Percentiles rank a stretch among this genome's conserved stretches.
These are phyloP conservation scores for Anguilla obscura DNA, from an alignment of 2,797 vertebrate species.

Conservation along the genomic window DNA sequence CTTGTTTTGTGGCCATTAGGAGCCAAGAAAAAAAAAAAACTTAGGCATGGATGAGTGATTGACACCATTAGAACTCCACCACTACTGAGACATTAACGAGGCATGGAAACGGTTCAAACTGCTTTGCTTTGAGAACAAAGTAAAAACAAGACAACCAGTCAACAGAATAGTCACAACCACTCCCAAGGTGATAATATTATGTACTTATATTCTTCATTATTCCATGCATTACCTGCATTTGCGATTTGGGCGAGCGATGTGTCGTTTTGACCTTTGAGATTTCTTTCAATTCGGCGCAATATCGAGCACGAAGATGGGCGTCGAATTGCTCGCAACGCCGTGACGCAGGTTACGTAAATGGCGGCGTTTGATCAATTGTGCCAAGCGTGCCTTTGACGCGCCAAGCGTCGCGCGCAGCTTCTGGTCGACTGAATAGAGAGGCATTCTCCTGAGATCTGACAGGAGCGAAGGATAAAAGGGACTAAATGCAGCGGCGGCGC, in stretches of 20 bases:
- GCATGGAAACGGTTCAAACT: neutral
- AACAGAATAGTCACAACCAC: neutral
- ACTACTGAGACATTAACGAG: neutral
- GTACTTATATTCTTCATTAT: neutral
- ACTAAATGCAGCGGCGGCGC: neutral
- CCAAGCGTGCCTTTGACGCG: neutral
- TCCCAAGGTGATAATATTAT: neutral
- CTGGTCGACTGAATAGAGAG: neutral
- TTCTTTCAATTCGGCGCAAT: neutral
- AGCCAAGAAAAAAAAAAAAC: neutral
- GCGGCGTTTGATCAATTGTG: neutral
- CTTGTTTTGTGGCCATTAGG: slow-evolving; percentile 1
- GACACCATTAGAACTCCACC: neutral
- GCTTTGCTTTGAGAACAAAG: neutral
- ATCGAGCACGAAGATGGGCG: neutral
- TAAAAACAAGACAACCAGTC: neutral
- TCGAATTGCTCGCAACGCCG: neutral
- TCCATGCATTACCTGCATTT: neutral
- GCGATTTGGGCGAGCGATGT: neutral
- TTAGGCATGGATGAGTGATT: neutral
- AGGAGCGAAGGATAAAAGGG: neutral
- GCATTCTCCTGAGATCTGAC: neutral
- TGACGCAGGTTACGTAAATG: neutral
- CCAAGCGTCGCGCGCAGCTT: neutral
- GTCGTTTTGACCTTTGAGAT: neutral